Evolutionary conservation across 2,797 vertebrate genomes (phyloP).

Genomic region (Aulostomus chinensis): DNA sequence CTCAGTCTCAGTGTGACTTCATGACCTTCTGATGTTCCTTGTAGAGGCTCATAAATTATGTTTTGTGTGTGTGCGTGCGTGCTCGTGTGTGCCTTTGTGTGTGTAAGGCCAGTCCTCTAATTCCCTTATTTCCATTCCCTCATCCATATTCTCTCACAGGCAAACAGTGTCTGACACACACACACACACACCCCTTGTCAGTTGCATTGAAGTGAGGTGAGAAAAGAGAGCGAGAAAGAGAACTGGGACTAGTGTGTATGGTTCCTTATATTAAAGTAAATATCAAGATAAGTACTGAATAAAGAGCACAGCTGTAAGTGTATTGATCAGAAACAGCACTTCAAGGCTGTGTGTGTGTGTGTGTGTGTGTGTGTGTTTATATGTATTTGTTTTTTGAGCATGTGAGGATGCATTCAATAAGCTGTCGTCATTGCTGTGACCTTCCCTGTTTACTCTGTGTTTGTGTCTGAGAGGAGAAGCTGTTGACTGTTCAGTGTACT

Average conservation of each 20-base stretch:
- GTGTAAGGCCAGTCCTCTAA: slow-evolving; percentile 68
- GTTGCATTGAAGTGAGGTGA: slow-evolving; percentile 87
- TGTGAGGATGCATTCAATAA: slow-evolving; percentile 44
- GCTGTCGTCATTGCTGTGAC: slow-evolving; percentile 27
- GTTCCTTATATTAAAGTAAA: no score
- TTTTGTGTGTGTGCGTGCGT: no score
- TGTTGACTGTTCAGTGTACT: slow-evolving; percentile 46
- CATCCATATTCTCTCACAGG: slow-evolving; percentile 81
- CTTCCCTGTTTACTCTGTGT: slow-evolving; percentile 22
- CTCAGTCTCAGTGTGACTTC: no score
- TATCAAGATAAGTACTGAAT: slow-evolving; percentile 71
- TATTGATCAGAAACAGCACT: slow-evolving; percentile 68
- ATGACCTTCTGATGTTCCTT: no score
- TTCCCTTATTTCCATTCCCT: slow-evolving; percentile 74
- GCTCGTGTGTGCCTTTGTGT: slow-evolving; percentile 27
- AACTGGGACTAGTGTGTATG: slow-evolving; percentile 61
- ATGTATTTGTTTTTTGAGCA: slow-evolving; percentile 33
- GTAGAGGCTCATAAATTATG: no score
- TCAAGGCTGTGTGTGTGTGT: slow-evolving; percentile 17
- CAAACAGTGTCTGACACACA: slow-evolving; percentile 72
- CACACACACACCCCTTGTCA: slow-evolving; percentile 64
- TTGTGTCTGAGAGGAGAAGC: slow-evolving; percentile 4
- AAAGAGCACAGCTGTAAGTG: slow-evolving; percentile 59
- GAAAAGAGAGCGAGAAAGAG: slow-evolving; percentile 18
- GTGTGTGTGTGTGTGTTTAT: slow-evolving; percentile 3